phyloP scores from a whole-genome alignment of 2,888 invertebrate genomes.

The Shargacucullia verbasci region DNA sequence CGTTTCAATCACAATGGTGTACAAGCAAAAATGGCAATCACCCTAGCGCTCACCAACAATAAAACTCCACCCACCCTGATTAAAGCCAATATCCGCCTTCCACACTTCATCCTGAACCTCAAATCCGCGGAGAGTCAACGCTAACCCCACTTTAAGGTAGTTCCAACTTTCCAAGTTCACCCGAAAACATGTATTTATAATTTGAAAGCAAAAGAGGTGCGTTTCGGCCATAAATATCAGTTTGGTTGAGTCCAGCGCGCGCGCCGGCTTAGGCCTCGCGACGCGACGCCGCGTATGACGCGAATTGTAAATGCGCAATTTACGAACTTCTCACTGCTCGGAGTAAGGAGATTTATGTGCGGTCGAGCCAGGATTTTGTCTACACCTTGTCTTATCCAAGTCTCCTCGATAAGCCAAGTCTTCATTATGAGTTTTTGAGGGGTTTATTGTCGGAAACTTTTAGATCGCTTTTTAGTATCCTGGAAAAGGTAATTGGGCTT shows the following conservation, averaged over 20 bases:
- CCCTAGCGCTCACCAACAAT: not conserved
- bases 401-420: conserved; percentile 49
- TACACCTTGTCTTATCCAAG: conserved; percentile 73
- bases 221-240: conserved; percentile 82
- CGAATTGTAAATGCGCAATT: conserved; percentile 83
- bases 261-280: conserved; percentile 63
- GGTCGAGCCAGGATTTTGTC: conserved; percentile 61
- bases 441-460: conserved; percentile 45
- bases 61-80: conserved; percentile 8
- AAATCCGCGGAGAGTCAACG: conserved; percentile 40
- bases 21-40: too few relatives aligned
- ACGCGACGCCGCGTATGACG: conserved; percentile 67
- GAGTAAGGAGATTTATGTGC: conserved; percentile 69
- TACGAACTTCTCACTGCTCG: conserved; percentile 69
- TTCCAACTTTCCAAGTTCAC: conserved; percentile 46
- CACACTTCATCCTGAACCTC: conserved; percentile 22
- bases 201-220: conserved; percentile 66
- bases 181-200: conserved; percentile 62
- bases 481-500: conserved; percentile 1
- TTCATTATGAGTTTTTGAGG: conserved; percentile 48
- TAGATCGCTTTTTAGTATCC: conserved; percentile 14
- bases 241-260: conserved; percentile 64
- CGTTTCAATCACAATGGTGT: too few relatives aligned
- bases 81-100: conserved; percentile 35
- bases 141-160: conserved; percentile 57